Evolutionary conservation across 2,797 vertebrate species (phyloP).

Genomic region (Spea hammondii): DNA sequence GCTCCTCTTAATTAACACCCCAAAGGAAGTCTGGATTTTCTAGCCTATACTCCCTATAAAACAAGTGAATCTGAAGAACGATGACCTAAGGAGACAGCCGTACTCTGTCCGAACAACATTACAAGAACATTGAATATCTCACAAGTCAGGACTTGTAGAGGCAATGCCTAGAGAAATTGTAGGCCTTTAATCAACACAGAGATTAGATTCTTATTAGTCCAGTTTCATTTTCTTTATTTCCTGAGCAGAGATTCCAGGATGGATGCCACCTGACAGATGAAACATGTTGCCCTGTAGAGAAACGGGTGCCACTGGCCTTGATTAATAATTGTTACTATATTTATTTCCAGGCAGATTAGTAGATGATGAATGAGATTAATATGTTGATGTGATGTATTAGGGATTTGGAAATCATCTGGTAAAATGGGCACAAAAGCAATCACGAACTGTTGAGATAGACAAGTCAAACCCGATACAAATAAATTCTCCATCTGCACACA

Average conservation of each 20-base stretch:
- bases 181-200: slow-evolving; percentile 92
- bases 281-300: slow-evolving; percentile 76
- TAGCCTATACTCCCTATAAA: slow-evolving; percentile 79
- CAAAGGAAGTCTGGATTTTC: slow-evolving; percentile 93
- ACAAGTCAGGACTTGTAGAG: slow-evolving; percentile 78
- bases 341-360: slow-evolving; percentile 86
- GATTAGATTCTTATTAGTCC: slow-evolving; percentile 89
- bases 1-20: slow-evolving; percentile 98
- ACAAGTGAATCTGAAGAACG: slow-evolving; percentile 84
- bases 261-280: slow-evolving; percentile 90
- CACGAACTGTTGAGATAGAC: slow-evolving; percentile 55
- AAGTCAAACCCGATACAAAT: slow-evolving; percentile 55
- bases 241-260: slow-evolving; percentile 76
- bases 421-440: slow-evolving; percentile 61
- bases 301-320: slow-evolving; percentile 75
- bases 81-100: slow-evolving; percentile 91
- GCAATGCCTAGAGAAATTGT: slow-evolving; percentile 86
- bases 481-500: slow-evolving; percentile 48
- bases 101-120: slow-evolving; percentile 86
- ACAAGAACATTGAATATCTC: slow-evolving; percentile 81
- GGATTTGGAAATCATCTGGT: slow-evolving; percentile 71
- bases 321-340: slow-evolving; percentile 87
- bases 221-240: slow-evolving; percentile 89
- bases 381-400: slow-evolving; percentile 75
- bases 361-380: slow-evolving; percentile 80